Evolutionary conservation across 2,797 vertebrate species (phyloP).

Genomic region (Schizopygopsis malacanthus): DNA sequence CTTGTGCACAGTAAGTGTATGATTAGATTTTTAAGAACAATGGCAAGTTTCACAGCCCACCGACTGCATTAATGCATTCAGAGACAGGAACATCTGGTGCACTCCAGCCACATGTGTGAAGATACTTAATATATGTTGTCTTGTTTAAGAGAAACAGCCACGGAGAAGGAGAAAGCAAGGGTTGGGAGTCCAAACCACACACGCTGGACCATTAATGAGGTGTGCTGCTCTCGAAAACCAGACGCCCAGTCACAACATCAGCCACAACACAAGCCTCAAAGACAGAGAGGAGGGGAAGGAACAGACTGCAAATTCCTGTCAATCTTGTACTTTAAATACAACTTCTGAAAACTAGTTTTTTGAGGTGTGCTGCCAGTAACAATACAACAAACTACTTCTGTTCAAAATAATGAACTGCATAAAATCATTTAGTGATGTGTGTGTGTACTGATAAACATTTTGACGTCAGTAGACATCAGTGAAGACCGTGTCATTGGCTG

Average conservation of each 20-base stretch:
- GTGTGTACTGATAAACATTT: neutral
- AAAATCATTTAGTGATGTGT: neutral
- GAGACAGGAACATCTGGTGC: neutral
- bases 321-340: neutral
- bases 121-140: slow-evolving; percentile 1
- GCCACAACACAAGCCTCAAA: neutral
- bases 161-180: neutral
- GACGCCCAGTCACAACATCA: neutral
- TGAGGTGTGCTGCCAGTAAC: neutral
- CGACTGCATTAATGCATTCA: neutral
- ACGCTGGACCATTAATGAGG: slow-evolving; percentile 8
- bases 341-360: neutral
- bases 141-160: slow-evolving; percentile 15
- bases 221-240: slow-evolving; percentile 20
- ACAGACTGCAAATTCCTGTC: neutral
- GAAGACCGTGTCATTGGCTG: neutral
- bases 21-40: neutral
- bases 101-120: neutral
- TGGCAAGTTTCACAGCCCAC: neutral
- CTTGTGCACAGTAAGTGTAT: neutral
- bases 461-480: neutral
- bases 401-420: neutral
- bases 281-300: neutral
- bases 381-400: neutral
- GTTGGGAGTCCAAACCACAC: slow-evolving; percentile 11